Base-by-base conservation (phyloP, 1,140 invertebrate species). In the Megalopta genalis region DNA sequence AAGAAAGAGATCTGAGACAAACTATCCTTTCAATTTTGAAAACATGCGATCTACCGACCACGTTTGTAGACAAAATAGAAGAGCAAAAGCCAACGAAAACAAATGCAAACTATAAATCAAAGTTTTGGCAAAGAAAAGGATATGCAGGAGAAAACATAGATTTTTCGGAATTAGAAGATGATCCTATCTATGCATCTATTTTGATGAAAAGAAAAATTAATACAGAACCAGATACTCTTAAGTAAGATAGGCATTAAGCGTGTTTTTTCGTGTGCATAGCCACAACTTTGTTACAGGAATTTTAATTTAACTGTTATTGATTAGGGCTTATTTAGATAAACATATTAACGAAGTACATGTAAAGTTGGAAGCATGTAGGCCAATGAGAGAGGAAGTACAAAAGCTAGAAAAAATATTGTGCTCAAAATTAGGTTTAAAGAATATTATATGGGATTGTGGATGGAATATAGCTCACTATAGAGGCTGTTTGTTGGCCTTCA, bases 401-500 rank as follows among this genome's bases (percentile, higher is more conserved):
- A 94, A 94, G 85, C 89, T 97, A 10, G 93, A 94, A 82, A 90
- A 93, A 57, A 86, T 91, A 57, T 89, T 97, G 37, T 93, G 94
- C 14, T 67, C 93, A 8, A 87, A 93, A 37, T 91, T 96, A 57
- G 92, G 94, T 59, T 81, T 97, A 1, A 93, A 93, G 49, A 93
- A 95, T 77, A 93, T 97, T 0, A 90, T 94, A 42, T 97, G 96
- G 94, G 96, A 98, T 80, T 97, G 96, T 90, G 97, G 97, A 18
- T 98, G 97, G 97, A 97, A 98, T 88, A 95, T 96, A 32, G 95
- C 96, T 79, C 97, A 98, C 89, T 97, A 97, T 86, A 93, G 97
- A 82, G 97, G 97, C 23, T 97, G 96, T 87, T 92, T 98, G 1
- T 95, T 96, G 87, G 97, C 96, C 85, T 95, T 97, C 62, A 94